Conservation (phyloP, 2,888 invertebrate species). For the Dysmachus trigonus region DNA sequence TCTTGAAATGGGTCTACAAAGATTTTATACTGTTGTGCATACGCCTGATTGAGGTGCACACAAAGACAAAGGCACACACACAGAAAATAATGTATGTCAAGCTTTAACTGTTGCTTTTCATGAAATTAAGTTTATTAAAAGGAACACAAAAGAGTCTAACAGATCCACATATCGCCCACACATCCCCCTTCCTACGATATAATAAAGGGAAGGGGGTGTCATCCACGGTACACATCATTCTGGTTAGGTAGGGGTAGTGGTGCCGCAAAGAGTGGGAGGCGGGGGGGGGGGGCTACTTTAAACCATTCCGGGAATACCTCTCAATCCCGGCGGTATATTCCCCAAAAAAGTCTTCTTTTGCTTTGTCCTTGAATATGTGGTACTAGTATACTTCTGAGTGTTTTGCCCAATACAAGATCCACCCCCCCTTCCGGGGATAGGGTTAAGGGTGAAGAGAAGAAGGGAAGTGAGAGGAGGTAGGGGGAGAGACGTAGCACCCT, state of each 20-base stretch:
- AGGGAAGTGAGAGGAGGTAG: neutral
- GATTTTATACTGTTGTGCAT: too few relatives aligned
- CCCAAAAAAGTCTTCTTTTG: neutral
- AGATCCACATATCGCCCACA: neutral
- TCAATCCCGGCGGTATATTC: neutral
- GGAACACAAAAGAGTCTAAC: conserved; percentile 22
- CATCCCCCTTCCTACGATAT: neutral
- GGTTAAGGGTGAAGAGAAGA: too few relatives aligned
- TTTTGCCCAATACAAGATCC: neutral
- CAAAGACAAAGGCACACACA: too few relatives aligned
- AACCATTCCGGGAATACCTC: neutral
- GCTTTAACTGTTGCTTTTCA: conserved; percentile 31
- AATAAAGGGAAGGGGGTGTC: neutral
- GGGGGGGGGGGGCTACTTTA: neutral
- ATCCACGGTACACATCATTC: too few relatives aligned
- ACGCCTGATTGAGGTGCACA: too few relatives aligned
- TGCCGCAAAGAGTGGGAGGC: too few relatives aligned
- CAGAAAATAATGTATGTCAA: neutral
- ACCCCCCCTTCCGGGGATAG: neutral
- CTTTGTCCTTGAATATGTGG: neutral
- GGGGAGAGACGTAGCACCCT: neutral
- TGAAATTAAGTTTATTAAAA: conserved; percentile 40
- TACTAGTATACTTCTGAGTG: neutral
- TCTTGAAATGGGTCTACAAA: too few relatives aligned
- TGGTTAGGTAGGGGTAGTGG: too few relatives aligned